Base-by-base conservation (phyloP, 2,888 invertebrate genomes). In the Polyploca ridens region DNA sequence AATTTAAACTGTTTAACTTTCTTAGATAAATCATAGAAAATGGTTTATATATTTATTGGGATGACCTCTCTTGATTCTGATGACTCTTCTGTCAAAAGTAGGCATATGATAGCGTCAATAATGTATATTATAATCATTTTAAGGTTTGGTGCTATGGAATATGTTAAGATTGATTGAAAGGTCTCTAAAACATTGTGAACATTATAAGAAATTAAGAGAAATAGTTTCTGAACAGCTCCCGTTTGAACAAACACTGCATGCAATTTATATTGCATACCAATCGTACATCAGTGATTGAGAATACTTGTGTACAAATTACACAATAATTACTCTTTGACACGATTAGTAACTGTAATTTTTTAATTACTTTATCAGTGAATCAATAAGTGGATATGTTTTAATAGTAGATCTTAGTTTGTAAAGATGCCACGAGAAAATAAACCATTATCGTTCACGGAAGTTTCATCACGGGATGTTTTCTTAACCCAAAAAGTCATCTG, bases 241-340 rank as follows among this genome's bases (percentile, higher is more conserved):
- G 64, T 69, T 69, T 71, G 71, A 76, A 72, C 67, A 66, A 65
- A 64, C 38, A 19, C 62, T 62, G 62, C 70, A 74, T 69, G 69
- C 70, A 58, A 70, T 69, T 38, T 58, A 63, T 63, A 19, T 54
- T 19, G 54, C 54, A 54, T 54, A 69, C 66, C 54, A 69, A 64
- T 65, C 57, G 62, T 35, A 54, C n/a, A 64, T 59, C 35, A 16
- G 27, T n/a, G 16, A 38, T 11, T 60, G 33, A 38, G 60, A 60
- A 60, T 35, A 60, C 35, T 38, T 33, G 14, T n/a, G 33, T 14
- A 35, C 63, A 60, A 63, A 68, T 62, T 61, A 57, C 41, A 33
- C 60, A 14, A 14, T 16, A n/a, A 60, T 35, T 60, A 19, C 19
- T 38, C 38, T 33, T 33, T 60, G 60, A 14, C 33, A 58, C 27